A percentile compares a stretch with the other conserved stretches of the same genome.
Conservation (phyloP, 2,888 invertebrate species). For the Drosophila setosimentum region DNA sequence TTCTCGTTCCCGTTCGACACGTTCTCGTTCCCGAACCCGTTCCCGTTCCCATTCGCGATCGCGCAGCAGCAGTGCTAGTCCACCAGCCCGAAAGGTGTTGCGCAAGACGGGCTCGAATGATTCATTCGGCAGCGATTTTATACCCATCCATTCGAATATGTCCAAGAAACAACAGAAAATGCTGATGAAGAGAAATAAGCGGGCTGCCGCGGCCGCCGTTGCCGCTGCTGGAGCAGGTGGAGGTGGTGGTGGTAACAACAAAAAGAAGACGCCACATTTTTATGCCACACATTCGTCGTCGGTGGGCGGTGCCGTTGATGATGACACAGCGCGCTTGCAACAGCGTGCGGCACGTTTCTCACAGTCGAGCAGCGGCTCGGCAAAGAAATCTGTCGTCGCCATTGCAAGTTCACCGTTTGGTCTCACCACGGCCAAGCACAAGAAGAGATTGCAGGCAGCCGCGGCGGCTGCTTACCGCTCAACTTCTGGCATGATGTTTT, state of each 20-base stretch:
- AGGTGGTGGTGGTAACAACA: constrained; percentile 65
- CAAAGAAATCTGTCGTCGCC: constrained; percentile 80
- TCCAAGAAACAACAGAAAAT: constrained; percentile 84
- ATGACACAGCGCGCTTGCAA: constrained; percentile 91
- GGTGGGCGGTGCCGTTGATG: constrained; percentile 89
- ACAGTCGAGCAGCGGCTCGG: constrained; percentile 66
- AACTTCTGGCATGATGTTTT: constrained; percentile 84
- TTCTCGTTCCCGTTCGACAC: constrained; percentile 65
- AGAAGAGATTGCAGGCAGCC: constrained; percentile 61
- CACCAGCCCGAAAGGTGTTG: constrained; percentile 63
- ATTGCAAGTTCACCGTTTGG: constrained; percentile 81
- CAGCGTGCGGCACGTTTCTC: constrained; percentile 95
- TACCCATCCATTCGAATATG: constrained; percentile 76
- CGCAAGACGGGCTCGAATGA: constrained; percentile 83
- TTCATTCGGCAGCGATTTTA: constrained; percentile 83
- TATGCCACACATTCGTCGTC: constrained; percentile 87
- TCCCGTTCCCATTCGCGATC: constrained; percentile 82
- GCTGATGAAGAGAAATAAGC: constrained; percentile 83
- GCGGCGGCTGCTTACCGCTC: constrained; percentile 32
- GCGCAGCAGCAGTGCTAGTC: constrained; percentile 55
- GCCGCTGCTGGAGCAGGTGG: constrained; percentile 17
- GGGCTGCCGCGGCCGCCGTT: constrained; percentile 63
- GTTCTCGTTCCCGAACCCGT: constrained; percentile 72
- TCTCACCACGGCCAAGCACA: constrained; percentile 70
- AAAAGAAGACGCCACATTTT: constrained; percentile 87